Conservation (phyloP, 2,797 vertebrate genomes). For the Ispidina lecontei region DNA sequence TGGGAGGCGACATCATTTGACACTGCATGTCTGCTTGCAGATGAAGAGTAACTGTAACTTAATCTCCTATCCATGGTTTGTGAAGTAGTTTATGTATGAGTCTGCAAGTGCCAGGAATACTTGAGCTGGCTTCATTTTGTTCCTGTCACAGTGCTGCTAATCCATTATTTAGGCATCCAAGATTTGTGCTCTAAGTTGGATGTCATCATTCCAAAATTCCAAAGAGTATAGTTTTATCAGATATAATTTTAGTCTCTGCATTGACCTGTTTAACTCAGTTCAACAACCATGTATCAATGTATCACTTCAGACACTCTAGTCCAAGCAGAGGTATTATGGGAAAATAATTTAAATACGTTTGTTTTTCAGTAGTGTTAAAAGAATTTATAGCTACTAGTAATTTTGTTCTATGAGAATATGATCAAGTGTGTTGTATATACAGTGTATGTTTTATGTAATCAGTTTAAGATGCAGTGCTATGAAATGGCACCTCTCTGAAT, state of each 20-base stretch:
- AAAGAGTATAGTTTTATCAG: not conserved
- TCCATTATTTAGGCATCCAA: not conserved
- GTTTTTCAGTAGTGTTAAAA: not conserved
- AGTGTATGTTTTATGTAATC: not conserved
- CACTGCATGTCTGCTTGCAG: not conserved
- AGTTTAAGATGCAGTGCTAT: not conserved
- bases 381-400: not conserved
- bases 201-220: fast-evolving
- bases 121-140: not conserved
- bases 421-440: not conserved
- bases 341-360: not conserved
- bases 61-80: not conserved
- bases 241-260: not conserved
- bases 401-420: not conserved
- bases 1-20: not conserved
- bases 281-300: fast-evolving
- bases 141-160: not conserved
- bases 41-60: fast-evolving
- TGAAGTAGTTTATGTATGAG: not conserved
- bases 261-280: not conserved
- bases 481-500: not conserved
- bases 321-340: not conserved
- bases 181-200: not conserved
- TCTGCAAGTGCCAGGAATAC: not conserved
- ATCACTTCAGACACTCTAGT: not conserved